Evolutionary conservation across 2,113 vertebrate species (phyloP), one percentile per base, ranked within the genome.

Genomic region (Oryzias javanicus): DNA sequence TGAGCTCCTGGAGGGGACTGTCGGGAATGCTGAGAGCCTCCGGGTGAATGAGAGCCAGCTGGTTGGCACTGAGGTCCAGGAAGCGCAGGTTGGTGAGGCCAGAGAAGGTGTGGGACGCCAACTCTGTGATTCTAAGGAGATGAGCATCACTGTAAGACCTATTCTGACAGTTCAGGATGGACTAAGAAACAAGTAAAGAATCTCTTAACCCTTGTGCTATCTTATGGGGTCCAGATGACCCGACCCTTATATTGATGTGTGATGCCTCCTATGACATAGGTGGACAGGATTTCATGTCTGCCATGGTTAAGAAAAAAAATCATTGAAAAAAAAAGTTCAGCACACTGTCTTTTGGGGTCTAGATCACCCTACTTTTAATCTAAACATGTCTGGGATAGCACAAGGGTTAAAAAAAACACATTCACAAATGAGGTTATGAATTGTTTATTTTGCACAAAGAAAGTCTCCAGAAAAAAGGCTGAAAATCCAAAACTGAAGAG

Each of bases 1-100:
- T 91, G 42, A 93, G 90, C 64, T 91, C 90, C 70, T 84, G 86
- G n/a, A 93, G 88, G 14, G 90, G 88, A 49, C 90, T 86, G 22
- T 87, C 87, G 0, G 83, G 82, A 13, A 91, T 84, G 13, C 47
- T 83, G 61, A 93, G 88, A 14, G 92, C 89, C 29, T 92, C 87
- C 0, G 90, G 91, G 19, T 91, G 90, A 69, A 93, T 90, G 60
- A 89, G 76, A 0, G 75, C 76, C 71, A 93, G 64, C 6, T 42
- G 83, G 83, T 92, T 93, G 41, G 80, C 74, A 45, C 90, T 92
- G 67, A 92, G 86, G 72, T 92, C 89, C 64, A 93, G 76, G 49
- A 78, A 82, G 35, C 80, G 84, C 48, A 93, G 85, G 62, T 70
- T 79, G 47, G 55, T 61, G 52, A 92, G 85, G 25, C 74, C 35